Conservation (phyloP, 2,797 vertebrate species). For the Chromobotia macracanthus region DNA sequence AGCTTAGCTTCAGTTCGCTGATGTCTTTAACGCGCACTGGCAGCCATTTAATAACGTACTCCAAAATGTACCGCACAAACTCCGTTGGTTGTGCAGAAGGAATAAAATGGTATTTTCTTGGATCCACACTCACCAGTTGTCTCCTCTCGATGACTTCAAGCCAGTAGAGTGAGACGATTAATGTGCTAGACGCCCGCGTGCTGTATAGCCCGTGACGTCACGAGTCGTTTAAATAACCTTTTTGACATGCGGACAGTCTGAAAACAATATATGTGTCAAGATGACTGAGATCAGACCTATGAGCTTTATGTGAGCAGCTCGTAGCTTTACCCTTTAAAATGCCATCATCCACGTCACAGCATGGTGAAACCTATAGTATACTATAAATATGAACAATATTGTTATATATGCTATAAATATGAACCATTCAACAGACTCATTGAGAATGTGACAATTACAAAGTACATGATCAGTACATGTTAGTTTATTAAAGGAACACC, state of each 20-base stretch:
- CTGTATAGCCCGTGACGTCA: neutral
- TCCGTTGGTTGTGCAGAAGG: too few species aligned
- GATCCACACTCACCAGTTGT: constrained; percentile 26
- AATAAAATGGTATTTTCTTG: neutral
- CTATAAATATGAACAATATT: too few species aligned
- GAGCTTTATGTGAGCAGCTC: too few species aligned
- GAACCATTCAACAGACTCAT: neutral
- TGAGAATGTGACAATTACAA: neutral
- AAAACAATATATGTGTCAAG: too few species aligned
- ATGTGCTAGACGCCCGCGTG: neutral
- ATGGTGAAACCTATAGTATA: too few species aligned
- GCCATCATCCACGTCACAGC: too few species aligned
- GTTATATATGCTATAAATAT: neutral
- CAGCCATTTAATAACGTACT: neutral
- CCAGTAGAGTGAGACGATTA: constrained; percentile 2
- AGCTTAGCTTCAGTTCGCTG: constrained; percentile 33
- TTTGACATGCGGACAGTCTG: too few species aligned
- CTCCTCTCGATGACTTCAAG: neutral
- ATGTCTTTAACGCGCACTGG: constrained; percentile 6
- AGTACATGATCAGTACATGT: neutral
- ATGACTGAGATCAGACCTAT: too few species aligned
- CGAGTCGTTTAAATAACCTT: neutral
- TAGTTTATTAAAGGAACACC: neutral
- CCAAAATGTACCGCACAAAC: too few species aligned
- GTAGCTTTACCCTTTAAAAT: too few species aligned